A percentile compares a stretch with the other conserved stretches of the same genome.
Evolutionary conservation across 2,113 vertebrate genomes (phyloP).

Genomic region (Rhinichthys klamathensis): DNA sequence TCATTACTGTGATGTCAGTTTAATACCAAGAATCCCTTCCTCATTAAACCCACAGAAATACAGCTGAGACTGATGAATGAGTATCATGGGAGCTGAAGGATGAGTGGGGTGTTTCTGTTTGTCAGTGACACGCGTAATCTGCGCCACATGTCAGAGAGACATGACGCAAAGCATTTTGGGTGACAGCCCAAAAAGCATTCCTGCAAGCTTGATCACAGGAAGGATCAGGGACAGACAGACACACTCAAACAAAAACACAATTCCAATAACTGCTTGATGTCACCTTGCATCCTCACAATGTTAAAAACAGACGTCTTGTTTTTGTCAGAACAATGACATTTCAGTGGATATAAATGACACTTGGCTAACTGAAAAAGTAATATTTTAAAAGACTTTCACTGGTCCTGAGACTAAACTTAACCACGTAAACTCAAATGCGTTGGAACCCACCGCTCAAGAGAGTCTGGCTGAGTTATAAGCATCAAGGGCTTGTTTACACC

Average conservation of each 20-base stretch:
- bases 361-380: not conserved
- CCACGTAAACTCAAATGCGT: not conserved
- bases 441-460: not conserved
- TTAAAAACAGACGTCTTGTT: not conserved
- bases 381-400: not conserved
- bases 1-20: constrained; percentile 20
- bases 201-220: constrained; percentile 14
- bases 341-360: not conserved
- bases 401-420: not conserved
- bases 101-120: not conserved
- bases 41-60: constrained; percentile 12
- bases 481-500: not conserved
- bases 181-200: constrained; percentile 33
- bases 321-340: not conserved
- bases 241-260: constrained; percentile 14
- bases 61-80: constrained; percentile 25
- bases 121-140: constrained; percentile 4
- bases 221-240: not conserved
- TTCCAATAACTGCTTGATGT: not conserved
- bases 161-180: constrained; percentile 53
- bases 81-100: constrained; percentile 37
- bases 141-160: constrained; percentile 26
- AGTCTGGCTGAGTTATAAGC: not conserved
- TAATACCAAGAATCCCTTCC: constrained; percentile 24
- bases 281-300: constrained; percentile 1